Percentiles rank a stretch among this genome's conserved stretches.
These are phyloP conservation scores for Lepidocolaptes lacrymiger DNA, from an alignment of 2,797 vertebrate species.

Conservation along the genomic window DNA sequence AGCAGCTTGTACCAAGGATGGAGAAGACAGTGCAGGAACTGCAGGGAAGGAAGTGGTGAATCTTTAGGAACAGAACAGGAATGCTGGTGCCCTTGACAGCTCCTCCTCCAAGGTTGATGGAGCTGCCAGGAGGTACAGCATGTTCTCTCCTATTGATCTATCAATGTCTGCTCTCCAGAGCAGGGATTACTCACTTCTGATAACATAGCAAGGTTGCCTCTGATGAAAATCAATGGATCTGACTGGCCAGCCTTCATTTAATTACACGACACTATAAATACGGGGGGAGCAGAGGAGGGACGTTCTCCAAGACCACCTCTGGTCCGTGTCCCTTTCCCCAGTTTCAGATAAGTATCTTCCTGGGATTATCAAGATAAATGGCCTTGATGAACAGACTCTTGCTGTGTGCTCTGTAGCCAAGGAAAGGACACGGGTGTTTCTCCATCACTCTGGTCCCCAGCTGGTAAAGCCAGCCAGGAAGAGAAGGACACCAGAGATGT, in stretches of 20 bases:
- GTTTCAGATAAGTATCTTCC: not conserved
- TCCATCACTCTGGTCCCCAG: not conserved
- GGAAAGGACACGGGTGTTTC: not conserved
- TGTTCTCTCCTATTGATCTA: constrained; percentile 72
- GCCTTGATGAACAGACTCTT: not conserved
- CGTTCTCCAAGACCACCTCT: constrained; percentile 2
- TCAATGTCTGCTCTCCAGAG: constrained; percentile 67
- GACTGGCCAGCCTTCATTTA: constrained; percentile 46
- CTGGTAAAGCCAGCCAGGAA: not conserved
- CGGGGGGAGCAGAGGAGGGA: not conserved
- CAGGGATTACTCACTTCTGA: constrained; percentile 71
- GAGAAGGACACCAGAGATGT: not conserved
- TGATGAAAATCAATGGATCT: constrained; percentile 72
- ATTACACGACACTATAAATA: constrained; percentile 51
- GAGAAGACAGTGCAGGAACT: not conserved
- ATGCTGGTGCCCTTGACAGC: constrained; percentile 22
- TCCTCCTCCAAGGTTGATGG: constrained; percentile 59
- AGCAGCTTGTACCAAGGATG: not conserved
- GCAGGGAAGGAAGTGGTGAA: not conserved
- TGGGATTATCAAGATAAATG: constrained; percentile 25
- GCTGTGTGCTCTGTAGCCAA: not conserved
- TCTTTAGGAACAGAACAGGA: not conserved
- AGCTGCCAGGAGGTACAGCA: constrained; percentile 64
- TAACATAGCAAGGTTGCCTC: constrained; percentile 70
- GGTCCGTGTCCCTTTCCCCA: not conserved